phyloP scores from a whole-genome alignment of 1,140 invertebrate genomes.

The Drosophila watanabei region DNA sequence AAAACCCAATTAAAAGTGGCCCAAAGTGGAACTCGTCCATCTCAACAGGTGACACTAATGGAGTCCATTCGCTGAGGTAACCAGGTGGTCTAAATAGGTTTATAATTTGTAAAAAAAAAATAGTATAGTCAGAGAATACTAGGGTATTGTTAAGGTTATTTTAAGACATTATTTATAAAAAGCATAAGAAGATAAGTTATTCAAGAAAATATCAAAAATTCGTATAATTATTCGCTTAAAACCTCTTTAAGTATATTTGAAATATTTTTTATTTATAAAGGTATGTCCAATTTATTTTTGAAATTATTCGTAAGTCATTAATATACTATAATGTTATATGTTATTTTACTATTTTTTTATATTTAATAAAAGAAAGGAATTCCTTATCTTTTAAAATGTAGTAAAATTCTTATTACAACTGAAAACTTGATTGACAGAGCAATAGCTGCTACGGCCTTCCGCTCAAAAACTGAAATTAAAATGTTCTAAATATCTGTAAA shows the following conservation, averaged over 20 bases:
- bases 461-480: too few relatives aligned
- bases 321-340: too few relatives aligned
- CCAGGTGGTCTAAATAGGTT: neutral
- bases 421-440: too few relatives aligned
- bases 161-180: neutral
- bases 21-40: constrained; percentile 30
- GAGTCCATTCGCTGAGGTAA: constrained; percentile 11
- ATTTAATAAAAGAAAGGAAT: too few relatives aligned
- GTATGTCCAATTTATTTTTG: neutral
- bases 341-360: neutral
- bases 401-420: too few relatives aligned
- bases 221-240: neutral
- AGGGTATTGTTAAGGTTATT: neutral
- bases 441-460: too few relatives aligned
- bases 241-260: neutral
- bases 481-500: too few relatives aligned
- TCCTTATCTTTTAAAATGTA: too few relatives aligned
- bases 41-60: constrained; percentile 33
- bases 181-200: neutral
- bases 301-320: too few relatives aligned
- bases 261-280: neutral
- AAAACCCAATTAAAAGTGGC: constrained; percentile 74
- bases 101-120: neutral
- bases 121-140: accelerated
- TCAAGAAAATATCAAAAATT: neutral